Conservation (phyloP, 1,140 invertebrate species). For the Zaprionus taronus region DNA sequence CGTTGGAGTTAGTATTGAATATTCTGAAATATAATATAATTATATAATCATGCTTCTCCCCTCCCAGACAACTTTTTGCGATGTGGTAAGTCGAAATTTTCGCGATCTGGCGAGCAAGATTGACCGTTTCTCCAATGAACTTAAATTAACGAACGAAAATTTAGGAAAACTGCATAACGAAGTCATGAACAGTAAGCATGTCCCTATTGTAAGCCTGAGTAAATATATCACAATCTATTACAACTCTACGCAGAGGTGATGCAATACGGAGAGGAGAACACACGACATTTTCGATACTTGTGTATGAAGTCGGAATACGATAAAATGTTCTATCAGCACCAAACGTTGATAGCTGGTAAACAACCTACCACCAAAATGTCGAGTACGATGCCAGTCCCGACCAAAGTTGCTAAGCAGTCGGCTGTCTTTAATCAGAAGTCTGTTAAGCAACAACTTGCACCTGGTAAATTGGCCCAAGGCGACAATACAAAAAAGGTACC, state of each 20-base stretch:
- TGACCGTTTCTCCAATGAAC: conserved; percentile 65
- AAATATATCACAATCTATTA: background rate
- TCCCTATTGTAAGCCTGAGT: too few species aligned
- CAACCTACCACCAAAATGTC: conserved; percentile 22
- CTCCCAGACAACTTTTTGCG: conserved; percentile 54
- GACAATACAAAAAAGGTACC: conserved; percentile 9
- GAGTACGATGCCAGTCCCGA: background rate
- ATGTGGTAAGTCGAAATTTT: conserved; percentile 67
- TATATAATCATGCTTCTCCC: background rate
- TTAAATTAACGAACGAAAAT: conserved; percentile 67
- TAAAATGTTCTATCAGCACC: conserved; percentile 82
- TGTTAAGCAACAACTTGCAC: conserved; percentile 33
- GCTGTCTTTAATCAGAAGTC: conserved; percentile 21
- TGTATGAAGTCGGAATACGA: conserved; percentile 84
- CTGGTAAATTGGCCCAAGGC: background rate
- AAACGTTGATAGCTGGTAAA: conserved; percentile 48
- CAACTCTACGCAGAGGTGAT: conserved; percentile 55
- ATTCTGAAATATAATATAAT: background rate
- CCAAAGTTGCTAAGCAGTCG: conserved; percentile 30
- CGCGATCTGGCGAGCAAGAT: conserved; percentile 69
- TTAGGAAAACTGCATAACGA: conserved; percentile 62
- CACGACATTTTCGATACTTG: conserved; percentile 77
- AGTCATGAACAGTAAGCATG: conserved; percentile 65
- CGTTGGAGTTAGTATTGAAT: conserved; percentile 58
- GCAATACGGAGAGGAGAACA: conserved; percentile 80